These are phyloP conservation scores for Spodoptera littoralis DNA, from an alignment of 2,888 invertebrate genomes.

Conservation along the genomic window DNA sequence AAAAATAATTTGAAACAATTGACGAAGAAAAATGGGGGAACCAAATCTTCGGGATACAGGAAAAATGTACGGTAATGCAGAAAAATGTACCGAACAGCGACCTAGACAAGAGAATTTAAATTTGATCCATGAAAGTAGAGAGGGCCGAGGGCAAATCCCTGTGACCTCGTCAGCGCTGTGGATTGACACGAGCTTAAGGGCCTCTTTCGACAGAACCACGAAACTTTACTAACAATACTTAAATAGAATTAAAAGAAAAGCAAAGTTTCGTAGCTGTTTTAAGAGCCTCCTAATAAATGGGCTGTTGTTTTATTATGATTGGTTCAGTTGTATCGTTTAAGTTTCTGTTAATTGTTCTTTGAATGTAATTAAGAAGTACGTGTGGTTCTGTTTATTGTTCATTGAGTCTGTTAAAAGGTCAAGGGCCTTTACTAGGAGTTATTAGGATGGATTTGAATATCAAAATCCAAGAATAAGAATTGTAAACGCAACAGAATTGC, in stretches of 20 bases:
- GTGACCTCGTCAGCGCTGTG: conserved; percentile 55
- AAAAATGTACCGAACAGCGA: conserved; percentile 41
- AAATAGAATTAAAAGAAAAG: conserved; percentile 66
- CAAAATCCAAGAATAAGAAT: too few species aligned
- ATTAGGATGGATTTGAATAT: too few species aligned
- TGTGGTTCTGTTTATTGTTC: conserved; percentile 8
- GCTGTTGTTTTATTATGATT: conserved; percentile 56
- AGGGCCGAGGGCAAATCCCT: conserved; percentile 46
- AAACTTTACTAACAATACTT: conserved; percentile 67
- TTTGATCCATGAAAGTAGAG: conserved; percentile 48
- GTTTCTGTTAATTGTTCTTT: conserved; percentile 31
- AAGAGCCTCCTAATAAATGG: conserved; percentile 52
- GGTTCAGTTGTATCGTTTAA: conserved; percentile 54
- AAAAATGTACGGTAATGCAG: conserved; percentile 34
- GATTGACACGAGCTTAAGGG: conserved; percentile 63
- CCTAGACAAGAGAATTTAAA: conserved; percentile 51
- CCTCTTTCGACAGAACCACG: conserved; percentile 55
- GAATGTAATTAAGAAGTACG: conserved; percentile 21
- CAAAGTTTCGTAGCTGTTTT: conserved; percentile 62
- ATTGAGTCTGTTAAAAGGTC: too few species aligned
- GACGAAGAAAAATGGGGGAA: conserved; percentile 1
- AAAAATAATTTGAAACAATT: conserved; percentile 34
- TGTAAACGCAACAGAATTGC: too few species aligned
- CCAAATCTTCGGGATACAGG: conserved; percentile 38
- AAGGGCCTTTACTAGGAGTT: too few species aligned